These are phyloP conservation scores for Galaxias olidus DNA, from an alignment of 2,797 vertebrate genomes.

Conservation along the genomic window DNA sequence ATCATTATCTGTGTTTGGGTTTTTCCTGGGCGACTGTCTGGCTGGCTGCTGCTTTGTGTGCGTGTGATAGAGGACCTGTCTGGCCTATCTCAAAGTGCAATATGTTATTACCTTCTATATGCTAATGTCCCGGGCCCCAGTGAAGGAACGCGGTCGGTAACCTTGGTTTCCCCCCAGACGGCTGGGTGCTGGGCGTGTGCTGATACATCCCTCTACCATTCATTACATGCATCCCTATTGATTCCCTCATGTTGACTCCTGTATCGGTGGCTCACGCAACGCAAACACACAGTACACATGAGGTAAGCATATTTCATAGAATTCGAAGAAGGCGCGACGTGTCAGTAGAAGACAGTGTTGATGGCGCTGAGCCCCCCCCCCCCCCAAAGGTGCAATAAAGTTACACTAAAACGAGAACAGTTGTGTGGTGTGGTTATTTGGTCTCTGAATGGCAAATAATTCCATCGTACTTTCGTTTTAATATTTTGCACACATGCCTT, in stretches of 20 bases:
- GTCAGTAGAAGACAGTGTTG: too few species aligned
- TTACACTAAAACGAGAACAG: background rate
- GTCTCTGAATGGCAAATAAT: background rate
- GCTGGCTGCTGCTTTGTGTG: background rate
- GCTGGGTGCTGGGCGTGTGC: constrained; percentile 23
- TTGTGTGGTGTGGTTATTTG: constrained; percentile 44
- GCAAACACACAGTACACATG: background rate
- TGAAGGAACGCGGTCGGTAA: constrained; percentile 48
- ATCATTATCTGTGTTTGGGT: constrained; percentile 51
- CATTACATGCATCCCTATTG: constrained; percentile 22
- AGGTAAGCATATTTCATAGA: too few species aligned
- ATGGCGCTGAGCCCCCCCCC: background rate
- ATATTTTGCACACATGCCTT: background rate
- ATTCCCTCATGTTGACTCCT: constrained; percentile 18
- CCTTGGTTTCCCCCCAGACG: constrained; percentile 48
- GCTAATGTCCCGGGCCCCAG: constrained; percentile 35
- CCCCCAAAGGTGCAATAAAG: constrained; percentile 50
- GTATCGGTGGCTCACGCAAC: constrained; percentile 9
- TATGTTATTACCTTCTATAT: constrained; percentile 53
- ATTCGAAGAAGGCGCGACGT: too few species aligned
- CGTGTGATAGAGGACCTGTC: background rate
- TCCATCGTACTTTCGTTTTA: too few species aligned
- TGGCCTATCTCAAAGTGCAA: constrained; percentile 51
- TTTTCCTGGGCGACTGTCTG: background rate
- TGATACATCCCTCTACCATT: constrained; percentile 28